phyloP scores from a whole-genome alignment of 1,140 invertebrate species.

The Leptinotarsa texana region DNA sequence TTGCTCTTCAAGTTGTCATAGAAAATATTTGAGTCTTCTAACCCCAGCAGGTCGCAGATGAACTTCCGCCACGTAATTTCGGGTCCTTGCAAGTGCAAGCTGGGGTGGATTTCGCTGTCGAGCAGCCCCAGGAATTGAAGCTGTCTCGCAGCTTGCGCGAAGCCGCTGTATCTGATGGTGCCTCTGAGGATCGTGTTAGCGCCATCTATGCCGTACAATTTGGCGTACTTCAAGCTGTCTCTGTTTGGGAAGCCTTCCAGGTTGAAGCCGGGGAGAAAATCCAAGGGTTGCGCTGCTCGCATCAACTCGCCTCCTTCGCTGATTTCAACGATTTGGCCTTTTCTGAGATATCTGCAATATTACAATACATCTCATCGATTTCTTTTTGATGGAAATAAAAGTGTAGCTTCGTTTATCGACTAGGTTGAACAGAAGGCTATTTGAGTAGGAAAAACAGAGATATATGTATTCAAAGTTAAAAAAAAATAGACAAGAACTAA shows the following conservation, averaged over 20 bases:
- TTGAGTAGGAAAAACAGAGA: too few species aligned
- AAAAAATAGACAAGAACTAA: too few species aligned
- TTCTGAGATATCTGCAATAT: constrained; percentile 64
- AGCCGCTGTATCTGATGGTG: constrained; percentile 67
- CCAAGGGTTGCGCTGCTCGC: constrained; percentile 73
- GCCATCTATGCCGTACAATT: constrained; percentile 84
- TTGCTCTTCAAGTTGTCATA: constrained; percentile 89
- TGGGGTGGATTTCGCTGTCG: constrained; percentile 82
- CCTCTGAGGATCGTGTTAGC: constrained; percentile 86
- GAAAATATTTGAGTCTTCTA: constrained; percentile 86
- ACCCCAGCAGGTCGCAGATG: constrained; percentile 82
- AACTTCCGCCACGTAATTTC: constrained; percentile 95
- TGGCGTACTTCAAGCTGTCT: constrained; percentile 88
- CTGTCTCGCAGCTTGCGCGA: constrained; percentile 82
- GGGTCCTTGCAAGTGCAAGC: constrained; percentile 91
- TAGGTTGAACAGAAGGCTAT: too few species aligned
- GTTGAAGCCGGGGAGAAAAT: constrained; percentile 95
- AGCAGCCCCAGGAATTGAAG: constrained; percentile 87
- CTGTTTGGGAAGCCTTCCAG: constrained; percentile 96
- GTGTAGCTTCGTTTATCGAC: too few species aligned
- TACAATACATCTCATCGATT: too few species aligned
- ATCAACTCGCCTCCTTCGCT: constrained; percentile 85
- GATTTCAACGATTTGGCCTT: constrained; percentile 89
- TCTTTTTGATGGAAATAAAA: too few species aligned
- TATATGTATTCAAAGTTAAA: too few species aligned